Evolutionary conservation across 2,888 invertebrate genomes (phyloP).

Genomic region (Hydraecia micacea): DNA sequence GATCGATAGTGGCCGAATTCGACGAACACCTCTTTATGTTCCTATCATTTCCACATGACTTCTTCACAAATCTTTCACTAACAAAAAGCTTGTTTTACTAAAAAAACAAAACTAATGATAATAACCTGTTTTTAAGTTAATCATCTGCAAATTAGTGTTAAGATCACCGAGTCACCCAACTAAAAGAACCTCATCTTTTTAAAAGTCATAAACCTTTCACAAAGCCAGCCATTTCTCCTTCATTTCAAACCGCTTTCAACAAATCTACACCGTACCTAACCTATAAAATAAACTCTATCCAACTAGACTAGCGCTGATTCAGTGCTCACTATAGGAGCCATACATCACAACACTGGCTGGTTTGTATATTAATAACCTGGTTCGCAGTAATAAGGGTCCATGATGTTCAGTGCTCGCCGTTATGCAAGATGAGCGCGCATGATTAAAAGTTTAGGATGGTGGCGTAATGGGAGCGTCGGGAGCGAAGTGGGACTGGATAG

Average conservation of each 20-base stretch:
- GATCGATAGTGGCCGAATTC: too few species aligned
- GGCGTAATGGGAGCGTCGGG: constrained; percentile 67
- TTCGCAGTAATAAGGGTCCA: constrained; percentile 80
- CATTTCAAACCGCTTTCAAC: neutral
- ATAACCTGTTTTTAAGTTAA: too few species aligned
- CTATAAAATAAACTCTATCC: constrained; percentile 10
- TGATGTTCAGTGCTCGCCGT: constrained; percentile 79
- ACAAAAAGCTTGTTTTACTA: neutral
- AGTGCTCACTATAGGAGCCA: constrained; percentile 8
- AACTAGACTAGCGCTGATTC: constrained; percentile 30
- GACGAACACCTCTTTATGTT: neutral
- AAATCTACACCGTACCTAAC: neutral
- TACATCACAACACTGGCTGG: constrained; percentile 48
- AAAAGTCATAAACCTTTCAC: neutral
- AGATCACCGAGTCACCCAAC: neutral
- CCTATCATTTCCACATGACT: neutral
- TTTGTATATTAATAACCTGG: constrained; percentile 78
- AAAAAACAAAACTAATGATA: too few species aligned
- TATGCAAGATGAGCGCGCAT: constrained; percentile 68
- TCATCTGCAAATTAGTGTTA: neutral
- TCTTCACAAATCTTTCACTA: neutral
- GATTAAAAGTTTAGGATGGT: constrained; percentile 72
- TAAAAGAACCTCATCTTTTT: neutral
- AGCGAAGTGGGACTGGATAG: neutral
- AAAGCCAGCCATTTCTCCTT: neutral